These are phyloP conservation scores for Mandrillus leucophaeus DNA, from an alignment of 2,113 vertebrate genomes.

Conservation along the genomic window DNA sequence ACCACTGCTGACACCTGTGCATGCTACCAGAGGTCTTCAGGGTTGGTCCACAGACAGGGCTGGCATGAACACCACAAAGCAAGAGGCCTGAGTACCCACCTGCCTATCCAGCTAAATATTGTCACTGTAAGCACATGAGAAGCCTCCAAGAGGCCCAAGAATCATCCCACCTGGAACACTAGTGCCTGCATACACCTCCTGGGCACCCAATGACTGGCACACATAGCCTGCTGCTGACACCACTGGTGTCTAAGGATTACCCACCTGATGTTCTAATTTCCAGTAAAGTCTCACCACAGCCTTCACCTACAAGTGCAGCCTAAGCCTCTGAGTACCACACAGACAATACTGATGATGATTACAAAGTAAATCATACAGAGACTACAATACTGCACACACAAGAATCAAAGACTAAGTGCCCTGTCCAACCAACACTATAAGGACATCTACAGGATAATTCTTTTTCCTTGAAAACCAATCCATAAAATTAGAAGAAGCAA, in stretches of 20 bases:
- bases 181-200: not conserved
- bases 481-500: not conserved
- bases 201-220: not conserved
- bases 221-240: not conserved
- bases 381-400: not conserved
- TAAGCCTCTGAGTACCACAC: not conserved
- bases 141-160: not conserved
- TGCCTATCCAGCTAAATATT: not conserved
- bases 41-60: not conserved
- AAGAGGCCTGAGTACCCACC: not conserved
- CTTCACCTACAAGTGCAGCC: not conserved
- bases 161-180: not conserved
- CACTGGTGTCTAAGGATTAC: not conserved
- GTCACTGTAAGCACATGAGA: not conserved
- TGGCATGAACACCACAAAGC: not conserved
- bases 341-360: not conserved
- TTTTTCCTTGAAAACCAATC: not conserved
- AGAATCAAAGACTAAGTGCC: not conserved
- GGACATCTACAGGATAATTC: not conserved
- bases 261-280: not conserved
- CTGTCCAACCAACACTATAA: not conserved
- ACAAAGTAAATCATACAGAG: not conserved
- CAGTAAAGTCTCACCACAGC: not conserved
- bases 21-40: not conserved
- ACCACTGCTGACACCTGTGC: not conserved